These are phyloP conservation scores for Helicolenus hilgendorfi DNA, from an alignment of 2,797 vertebrate genomes.

Conservation along the genomic window DNA sequence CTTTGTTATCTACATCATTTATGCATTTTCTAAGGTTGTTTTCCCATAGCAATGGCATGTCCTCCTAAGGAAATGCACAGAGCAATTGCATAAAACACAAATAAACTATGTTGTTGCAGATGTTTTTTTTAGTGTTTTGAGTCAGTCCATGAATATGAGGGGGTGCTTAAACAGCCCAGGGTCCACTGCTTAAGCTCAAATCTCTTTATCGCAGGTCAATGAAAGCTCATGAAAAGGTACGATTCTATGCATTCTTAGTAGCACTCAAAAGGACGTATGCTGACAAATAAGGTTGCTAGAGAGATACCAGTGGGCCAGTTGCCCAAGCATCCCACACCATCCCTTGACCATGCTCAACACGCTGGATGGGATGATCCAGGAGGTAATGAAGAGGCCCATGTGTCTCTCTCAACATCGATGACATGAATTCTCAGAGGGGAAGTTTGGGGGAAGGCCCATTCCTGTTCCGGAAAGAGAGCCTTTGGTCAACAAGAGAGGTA, in stretches of 20 bases:
- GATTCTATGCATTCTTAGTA: background rate
- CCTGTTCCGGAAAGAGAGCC: background rate
- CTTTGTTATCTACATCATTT: slow-evolving; percentile 35
- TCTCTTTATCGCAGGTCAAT: background rate
- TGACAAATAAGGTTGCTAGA: background rate
- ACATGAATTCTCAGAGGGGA: background rate
- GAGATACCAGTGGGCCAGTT: background rate
- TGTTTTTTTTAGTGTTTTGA: background rate
- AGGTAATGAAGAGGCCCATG: background rate
- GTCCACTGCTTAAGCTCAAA: background rate
- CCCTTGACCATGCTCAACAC: background rate
- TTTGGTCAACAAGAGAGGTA: background rate
- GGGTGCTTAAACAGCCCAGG: background rate
- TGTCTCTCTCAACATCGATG: background rate
- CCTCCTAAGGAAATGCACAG: background rate
- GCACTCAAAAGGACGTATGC: background rate
- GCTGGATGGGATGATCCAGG: background rate
- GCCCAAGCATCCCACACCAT: background rate
- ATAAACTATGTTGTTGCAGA: background rate
- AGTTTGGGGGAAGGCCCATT: background rate
- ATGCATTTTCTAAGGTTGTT: slow-evolving; percentile 14
- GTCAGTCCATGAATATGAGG: background rate
- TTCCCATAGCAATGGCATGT: background rate
- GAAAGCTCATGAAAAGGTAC: background rate
- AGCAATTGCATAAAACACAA: background rate